Evolutionary conservation across 2,797 vertebrate genomes (phyloP), one percentile per base, ranked within the genome.

Genomic region (Heteromormyrus szaboi): DNA sequence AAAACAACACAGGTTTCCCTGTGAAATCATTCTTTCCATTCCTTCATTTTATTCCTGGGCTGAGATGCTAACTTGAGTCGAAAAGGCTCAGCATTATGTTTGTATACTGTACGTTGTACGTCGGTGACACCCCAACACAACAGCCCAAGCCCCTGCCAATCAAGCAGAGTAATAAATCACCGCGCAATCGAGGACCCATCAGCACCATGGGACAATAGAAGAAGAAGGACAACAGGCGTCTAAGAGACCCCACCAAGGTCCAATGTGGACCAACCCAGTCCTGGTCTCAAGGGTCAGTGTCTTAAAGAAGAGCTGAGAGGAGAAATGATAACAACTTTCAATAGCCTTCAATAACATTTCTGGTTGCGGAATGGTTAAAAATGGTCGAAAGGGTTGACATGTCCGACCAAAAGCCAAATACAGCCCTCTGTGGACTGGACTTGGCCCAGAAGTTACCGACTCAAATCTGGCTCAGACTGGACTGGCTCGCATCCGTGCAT

Each of bases 11-110:
- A 41, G 54, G 90, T 89, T 91, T 89, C 89, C 90, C 92, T 87
- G 90, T 94, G 90, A 94, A 95, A 94, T 94, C 92, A 94, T 86
- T 93, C 92, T 95, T 96, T 95, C 94, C 93, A 92, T 93, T 94
- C 89, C 90, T 93, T 94, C 92, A 94, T 90, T 89, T 93, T 92
- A 91, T 91, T 90, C 92, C 93, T 92, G 90, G 53, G n/a, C 90
- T 90, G 91, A 91, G 91, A 94, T 91, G 90, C 91, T 90, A 76
- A 72, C 85, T 90, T 37, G 65, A 72, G 62, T 29, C 87, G 89
- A 88, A 41, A 92, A 90, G 81, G 89, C 84, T 50, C 50, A 12
- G 84, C 91, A 88, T 89, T 85, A 87, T 90, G 91, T 93, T 92
- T 90, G 92, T 91, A 90, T 37, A 91, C 92, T 91, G 89, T 53